Evolutionary conservation across 2,797 vertebrate genomes (phyloP), one percentile per base, ranked within the genome.

Genomic region (Champsocephalus esox): DNA sequence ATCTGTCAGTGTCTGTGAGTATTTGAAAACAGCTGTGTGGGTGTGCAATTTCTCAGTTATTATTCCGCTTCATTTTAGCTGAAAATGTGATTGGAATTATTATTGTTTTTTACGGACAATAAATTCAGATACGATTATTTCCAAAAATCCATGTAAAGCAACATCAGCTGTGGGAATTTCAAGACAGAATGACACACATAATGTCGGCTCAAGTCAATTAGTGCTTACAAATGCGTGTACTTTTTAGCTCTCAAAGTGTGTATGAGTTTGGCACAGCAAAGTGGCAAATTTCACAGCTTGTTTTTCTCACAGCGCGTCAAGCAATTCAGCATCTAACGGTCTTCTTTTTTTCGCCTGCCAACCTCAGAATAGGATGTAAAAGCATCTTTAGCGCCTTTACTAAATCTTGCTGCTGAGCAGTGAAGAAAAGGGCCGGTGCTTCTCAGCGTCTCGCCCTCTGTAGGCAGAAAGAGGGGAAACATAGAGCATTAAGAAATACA

Each of bases 361-460:
- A 71, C 73, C 19, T 89, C 85, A 32, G 77, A 61, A 50, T 67
- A 88, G 28, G 79, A 89, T 66, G 92, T 76, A 1, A 92, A 78
- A 71, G 92, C 58, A 10, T 84, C 66, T 66, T 80, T 84, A 44
- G 88, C 82, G 32, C 84, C 81, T 77, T 88, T 80, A 72, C 79
- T 77, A 32, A 93, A 75, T 79, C 84, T 77, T 38, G 70, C 80
- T 19, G 81, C 87, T 65, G 90, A 85, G 64, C 84, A 89, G 65
- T 81, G 89, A 73, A 94, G 79, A 28, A 92, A 69, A 1, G 65
- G 79, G 51, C 84, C 76, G 0, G 89, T 81, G 43, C 76, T 80
- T 49, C 55, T 88, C 65, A 90, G 13, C 6, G 80, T 71, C 46
- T 90, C 75, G 3, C 56, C 70, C 43, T 92, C 92, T 93, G 87